These are phyloP conservation scores for Achatina immaculata DNA, from an alignment of 1,140 invertebrate species.

Conservation along the genomic window DNA sequence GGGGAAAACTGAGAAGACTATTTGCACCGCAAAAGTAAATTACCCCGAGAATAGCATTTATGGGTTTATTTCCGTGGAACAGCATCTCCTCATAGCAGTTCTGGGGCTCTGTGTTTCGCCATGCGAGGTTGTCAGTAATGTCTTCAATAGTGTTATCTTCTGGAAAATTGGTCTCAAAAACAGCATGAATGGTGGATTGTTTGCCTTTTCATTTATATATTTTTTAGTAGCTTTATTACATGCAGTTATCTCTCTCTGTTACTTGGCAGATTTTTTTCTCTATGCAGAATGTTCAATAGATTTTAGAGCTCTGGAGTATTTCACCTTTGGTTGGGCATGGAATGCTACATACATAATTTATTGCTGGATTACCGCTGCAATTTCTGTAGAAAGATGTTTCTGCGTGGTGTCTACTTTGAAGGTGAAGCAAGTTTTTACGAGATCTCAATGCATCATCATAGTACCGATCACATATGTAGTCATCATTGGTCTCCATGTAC, in stretches of 20 bases:
- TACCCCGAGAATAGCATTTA: too few species aligned
- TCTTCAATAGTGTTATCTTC: neutral
- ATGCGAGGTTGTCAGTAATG: neutral
- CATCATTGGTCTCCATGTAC: neutral
- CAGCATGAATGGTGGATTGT: neutral
- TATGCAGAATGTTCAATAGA: neutral
- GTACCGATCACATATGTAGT: neutral
- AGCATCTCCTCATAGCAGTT: too few species aligned
- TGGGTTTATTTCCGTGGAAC: too few species aligned
- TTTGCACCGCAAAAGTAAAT: too few species aligned
- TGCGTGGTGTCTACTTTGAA: conserved; percentile 7
- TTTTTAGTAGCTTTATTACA: neutral
- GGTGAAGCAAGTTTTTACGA: neutral
- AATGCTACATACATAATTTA: neutral
- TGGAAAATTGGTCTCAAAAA: neutral
- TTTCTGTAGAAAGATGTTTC: conserved; percentile 1
- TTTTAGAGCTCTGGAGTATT: neutral
- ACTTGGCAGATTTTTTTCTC: neutral
- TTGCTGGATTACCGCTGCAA: neutral
- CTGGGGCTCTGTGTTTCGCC: too few species aligned
- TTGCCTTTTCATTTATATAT: neutral
- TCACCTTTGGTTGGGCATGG: neutral
- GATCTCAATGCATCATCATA: neutral
- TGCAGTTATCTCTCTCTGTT: neutral
- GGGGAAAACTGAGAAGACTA: too few species aligned